Evolutionary conservation across 1,140 invertebrate genomes (phyloP).

Genomic region (Nymphalis io): DNA sequence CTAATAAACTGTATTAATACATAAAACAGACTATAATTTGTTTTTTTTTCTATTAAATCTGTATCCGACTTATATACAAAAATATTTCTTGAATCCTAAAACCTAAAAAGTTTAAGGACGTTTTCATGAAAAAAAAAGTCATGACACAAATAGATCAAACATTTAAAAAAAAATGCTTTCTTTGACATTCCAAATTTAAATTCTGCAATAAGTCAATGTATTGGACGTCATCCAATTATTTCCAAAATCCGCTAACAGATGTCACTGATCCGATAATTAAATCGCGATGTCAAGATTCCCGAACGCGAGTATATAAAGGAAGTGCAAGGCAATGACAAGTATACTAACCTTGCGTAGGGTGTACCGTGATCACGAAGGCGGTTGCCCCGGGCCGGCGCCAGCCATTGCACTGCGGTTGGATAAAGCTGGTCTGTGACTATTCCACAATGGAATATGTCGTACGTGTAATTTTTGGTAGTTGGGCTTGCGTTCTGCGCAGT

Average conservation of each 20-base stretch:
- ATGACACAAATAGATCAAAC: too few species aligned
- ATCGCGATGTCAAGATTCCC: conserved; percentile 53
- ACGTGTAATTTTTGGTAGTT: conserved; percentile 81
- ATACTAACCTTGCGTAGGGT: conserved; percentile 82
- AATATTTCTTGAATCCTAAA: too few species aligned
- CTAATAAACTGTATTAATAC: conserved; percentile 5
- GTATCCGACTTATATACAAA: too few species aligned
- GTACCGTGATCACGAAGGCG: conserved; percentile 81
- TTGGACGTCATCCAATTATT: conserved; percentile 18
- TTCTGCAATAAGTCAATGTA: neutral
- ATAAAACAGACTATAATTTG: neutral
- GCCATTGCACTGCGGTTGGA: conserved; percentile 73
- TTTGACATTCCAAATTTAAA: neutral
- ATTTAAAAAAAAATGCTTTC: too few species aligned
- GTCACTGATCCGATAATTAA: conserved; percentile 55
- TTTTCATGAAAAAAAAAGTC: too few species aligned
- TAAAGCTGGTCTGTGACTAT: conserved; percentile 65
- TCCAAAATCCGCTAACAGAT: conserved; percentile 47
- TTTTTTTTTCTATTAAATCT: too few species aligned
- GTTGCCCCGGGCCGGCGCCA: conserved; percentile 75
- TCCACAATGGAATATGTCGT: conserved; percentile 69
- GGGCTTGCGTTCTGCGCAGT: conserved; percentile 74
- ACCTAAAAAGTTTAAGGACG: too few species aligned
- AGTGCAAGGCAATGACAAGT: neutral
- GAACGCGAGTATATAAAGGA: conserved; percentile 47